These are phyloP conservation scores for Eospalax fontanierii DNA, from an alignment of 2,797 vertebrate species.

Conservation along the genomic window DNA sequence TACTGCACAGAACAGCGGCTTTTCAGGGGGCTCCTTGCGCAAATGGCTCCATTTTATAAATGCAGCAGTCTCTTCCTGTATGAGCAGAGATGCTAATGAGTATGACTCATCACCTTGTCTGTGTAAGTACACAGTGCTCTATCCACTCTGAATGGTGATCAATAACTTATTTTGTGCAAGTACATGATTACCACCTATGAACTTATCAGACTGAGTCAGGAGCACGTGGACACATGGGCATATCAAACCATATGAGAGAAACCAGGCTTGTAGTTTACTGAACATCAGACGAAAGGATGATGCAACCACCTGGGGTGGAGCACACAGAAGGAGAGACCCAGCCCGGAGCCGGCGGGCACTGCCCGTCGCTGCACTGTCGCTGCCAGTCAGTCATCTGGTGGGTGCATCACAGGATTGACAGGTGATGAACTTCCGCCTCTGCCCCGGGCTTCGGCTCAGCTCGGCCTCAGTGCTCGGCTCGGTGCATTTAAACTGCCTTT, in stretches of 20 bases:
- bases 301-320: too few relatives aligned
- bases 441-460: background rate
- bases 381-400: too few relatives aligned
- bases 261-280: background rate
- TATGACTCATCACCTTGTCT: background rate
- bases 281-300: background rate
- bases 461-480: too few relatives aligned
- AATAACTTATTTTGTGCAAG: background rate
- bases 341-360: background rate
- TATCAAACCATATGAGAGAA: background rate
- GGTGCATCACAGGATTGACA: too few relatives aligned
- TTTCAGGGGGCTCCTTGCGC: background rate
- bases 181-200: background rate
- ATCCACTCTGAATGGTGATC: background rate
- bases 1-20: background rate
- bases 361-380: background rate
- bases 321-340: too few relatives aligned
- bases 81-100: background rate
- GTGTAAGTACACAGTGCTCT: background rate
- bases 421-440: background rate
- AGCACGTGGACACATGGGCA: too few relatives aligned
- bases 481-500: background rate
- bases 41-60: background rate
- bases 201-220: background rate
- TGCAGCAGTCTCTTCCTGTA: background rate